Evolutionary conservation across 2,888 invertebrate genomes (phyloP), one percentile per base, ranked within the genome.

Genomic region (Drosophila longiperda): DNA sequence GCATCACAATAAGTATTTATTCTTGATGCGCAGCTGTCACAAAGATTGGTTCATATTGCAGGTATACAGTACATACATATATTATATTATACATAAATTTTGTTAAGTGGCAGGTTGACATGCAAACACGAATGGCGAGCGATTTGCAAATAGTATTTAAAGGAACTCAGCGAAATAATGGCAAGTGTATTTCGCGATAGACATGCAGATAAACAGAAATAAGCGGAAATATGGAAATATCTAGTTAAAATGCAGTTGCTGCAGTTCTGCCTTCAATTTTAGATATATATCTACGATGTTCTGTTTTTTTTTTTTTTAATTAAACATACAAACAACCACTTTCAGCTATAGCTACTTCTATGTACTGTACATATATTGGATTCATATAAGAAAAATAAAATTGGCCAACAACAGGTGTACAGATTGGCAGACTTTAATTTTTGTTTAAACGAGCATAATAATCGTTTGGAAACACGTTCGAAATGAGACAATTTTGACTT

Each of bases 401-500:
- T 33, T 54, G 12, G 26, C 26, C 36, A 36, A 20, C 23, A 45
- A 26, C 45, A 45, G 45, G 45, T 54, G 36, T 23, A 4, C 23
- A 34, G 26, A 26, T 38, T 55, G 38, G 11, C 7, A 12, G 2
- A 36, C 11, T 38, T 9, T n/a, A 33, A 23, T 8, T 34, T 23
- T 15, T 33, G 23, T 15, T 23, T 12, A 50, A n/a, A 38, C 62
- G 57, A 36, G 12, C 38, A 26, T 53, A 53, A 48, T 65, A 33
- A 50, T 49, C 65, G 23, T 49, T 45, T n/a, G 59, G 49, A 34
- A 65, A 52, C 68, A 45, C 42, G 29, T 38, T 68, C 45, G 40
- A 57, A 62, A 58, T 61, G 60, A 50, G 54, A 70, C 60, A 55
- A 32, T 70, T 70, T 69, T 11, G 34, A 26, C 33, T 23, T 34